Conservation (phyloP, 1,140 invertebrate species). For the Palaemon carinicauda region DNA sequence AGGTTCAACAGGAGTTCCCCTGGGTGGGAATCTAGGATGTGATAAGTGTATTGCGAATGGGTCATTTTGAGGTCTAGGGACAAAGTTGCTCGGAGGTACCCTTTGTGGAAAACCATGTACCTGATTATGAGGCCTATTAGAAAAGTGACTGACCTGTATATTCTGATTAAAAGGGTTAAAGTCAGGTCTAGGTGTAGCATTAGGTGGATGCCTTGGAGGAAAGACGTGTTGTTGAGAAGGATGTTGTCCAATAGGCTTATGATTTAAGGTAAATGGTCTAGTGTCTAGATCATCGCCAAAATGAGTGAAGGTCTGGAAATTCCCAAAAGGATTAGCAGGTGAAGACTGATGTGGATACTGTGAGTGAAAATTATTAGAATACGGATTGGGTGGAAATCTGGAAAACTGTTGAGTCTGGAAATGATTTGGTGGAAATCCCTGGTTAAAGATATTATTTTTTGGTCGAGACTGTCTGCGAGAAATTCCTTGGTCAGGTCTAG, state of each 20-base stretch:
- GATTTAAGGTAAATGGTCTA: background rate
- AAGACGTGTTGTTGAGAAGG: constrained; percentile 10
- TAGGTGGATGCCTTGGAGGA: background rate
- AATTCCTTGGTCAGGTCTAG: constrained; percentile 13
- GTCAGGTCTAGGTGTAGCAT: background rate
- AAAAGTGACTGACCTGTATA: background rate
- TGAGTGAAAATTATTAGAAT: background rate
- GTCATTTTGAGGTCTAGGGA: background rate
- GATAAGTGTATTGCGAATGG: background rate
- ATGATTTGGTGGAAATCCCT: constrained; percentile 10
- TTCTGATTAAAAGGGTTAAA: background rate
- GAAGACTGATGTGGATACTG: background rate
- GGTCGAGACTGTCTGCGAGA: constrained; percentile 41
- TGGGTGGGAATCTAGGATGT: background rate
- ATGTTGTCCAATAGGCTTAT: background rate
- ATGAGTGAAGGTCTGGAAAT: background rate
- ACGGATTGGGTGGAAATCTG: background rate
- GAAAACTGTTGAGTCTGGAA: constrained; percentile 20
- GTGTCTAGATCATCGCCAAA: constrained; percentile 12
- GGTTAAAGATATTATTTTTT: constrained; percentile 10
- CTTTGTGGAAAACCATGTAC: background rate
- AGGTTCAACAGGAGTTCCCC: background rate
- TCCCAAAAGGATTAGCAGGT: background rate
- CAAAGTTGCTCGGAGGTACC: background rate
- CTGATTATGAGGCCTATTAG: no score